phyloP scores from a whole-genome alignment of 2,797 vertebrate species.

The Balearica regulorum region DNA sequence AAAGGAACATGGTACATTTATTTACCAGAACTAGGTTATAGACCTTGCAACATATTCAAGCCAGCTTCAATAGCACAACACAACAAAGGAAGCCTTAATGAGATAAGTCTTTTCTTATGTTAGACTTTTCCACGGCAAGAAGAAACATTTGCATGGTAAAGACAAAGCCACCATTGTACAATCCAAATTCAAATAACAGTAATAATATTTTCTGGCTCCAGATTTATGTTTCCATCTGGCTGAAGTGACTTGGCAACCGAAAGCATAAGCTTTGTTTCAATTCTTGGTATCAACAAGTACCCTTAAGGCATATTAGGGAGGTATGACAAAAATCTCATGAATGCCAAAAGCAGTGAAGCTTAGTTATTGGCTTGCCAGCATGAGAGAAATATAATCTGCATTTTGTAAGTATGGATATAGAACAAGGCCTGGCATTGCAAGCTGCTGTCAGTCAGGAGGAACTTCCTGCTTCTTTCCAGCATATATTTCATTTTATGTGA shows the following conservation, averaged over 20 bases:
- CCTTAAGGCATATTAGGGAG: conserved; percentile 70
- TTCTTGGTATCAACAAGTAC: conserved; percentile 67
- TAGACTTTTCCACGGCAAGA: not conserved
- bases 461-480: conserved; percentile 47
- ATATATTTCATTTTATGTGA: conserved; percentile 34
- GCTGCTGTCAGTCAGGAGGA: conserved; percentile 53
- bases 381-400: conserved; percentile 56
- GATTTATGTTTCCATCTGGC: conserved; percentile 64
- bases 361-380: conserved; percentile 57
- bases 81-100: not conserved
- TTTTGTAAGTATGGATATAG: conserved; percentile 61
- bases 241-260: conserved; percentile 67
- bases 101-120: not conserved
- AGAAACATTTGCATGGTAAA: conserved; percentile 19
- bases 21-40: not conserved
- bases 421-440: conserved; percentile 57
- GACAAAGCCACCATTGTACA: conserved; percentile 46
- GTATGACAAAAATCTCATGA: conserved; percentile 59
- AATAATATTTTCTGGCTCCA: conserved; percentile 63
- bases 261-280: conserved; percentile 71
- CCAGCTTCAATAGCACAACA: too few species aligned
- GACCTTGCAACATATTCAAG: not conserved
- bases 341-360: conserved; percentile 55
- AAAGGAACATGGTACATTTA: not conserved
- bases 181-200: conserved; percentile 41